Base-by-base conservation (phyloP, 2,888 invertebrate species). In the Ormyrus thymus region DNA sequence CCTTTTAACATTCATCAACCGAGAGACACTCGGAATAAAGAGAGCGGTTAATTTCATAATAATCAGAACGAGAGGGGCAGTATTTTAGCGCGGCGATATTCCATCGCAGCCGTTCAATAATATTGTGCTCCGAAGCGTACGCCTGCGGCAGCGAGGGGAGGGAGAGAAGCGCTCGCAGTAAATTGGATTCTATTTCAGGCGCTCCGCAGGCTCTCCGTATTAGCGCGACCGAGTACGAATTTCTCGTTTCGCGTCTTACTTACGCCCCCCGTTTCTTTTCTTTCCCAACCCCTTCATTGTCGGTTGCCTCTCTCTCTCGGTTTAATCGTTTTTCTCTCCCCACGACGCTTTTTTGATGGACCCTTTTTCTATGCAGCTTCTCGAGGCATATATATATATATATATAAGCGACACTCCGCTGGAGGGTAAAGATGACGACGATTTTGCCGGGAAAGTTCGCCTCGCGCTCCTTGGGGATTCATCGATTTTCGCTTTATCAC, bases 171-270 rank as follows among this genome's bases (percentile, higher is more conserved):
- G 29, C 29, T 62, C 76, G 71, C 74, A 74, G 81, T 76, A 83
- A 83, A 83, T 82, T 83, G 82, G 81, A 82, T 82, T 82, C 80
- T 78, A 76, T 81, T 77, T 81, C 78, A 80, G 45, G 46, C 8
- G 29, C 65, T 53, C 61, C 29, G 29, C 29, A 29, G 29, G 29
- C 43, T 46, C 72, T 68, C 56, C 78, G 80, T 76, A 77, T 81
- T 81, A 82, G 81, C 73, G 78, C 69, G 55, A 46, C 55, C 59
- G 7, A 69, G 69, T 69, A 69, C 69, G 64, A 76, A 69, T 69
- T 76, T 76, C 76, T 68, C 76, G 68, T 69, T 59, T 76, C 61
- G 48, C 64, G 53, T 76, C 69, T 69, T 51, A 45, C 53, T 29
- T 43, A 11, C 45, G 10, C 45, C 65, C 48, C 10, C 29, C n/a